Percentiles rank a stretch among this genome's conserved stretches.
Evolutionary conservation across 2,888 invertebrate genomes (phyloP).

Genomic region (Psylliodes chrysocephalus): DNA sequence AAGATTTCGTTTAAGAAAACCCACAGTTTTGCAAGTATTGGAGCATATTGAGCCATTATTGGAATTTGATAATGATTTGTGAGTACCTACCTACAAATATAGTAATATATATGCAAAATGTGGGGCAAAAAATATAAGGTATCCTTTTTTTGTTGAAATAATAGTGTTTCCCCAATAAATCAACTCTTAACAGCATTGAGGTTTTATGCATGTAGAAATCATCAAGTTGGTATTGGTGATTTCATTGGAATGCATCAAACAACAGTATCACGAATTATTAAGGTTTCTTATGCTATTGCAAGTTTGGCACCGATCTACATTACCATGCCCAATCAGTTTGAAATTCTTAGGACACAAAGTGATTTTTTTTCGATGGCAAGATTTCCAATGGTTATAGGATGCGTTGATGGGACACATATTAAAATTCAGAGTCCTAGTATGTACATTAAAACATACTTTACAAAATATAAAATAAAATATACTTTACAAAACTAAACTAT

Average conservation of each 20-base stretch:
- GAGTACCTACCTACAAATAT: too few species aligned
- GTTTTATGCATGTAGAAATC: constrained; percentile 17
- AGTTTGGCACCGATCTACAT: neutral
- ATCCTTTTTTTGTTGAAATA: constrained; percentile 13
- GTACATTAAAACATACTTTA: neutral
- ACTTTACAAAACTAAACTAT: too few species aligned
- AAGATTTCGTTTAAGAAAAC: constrained; percentile 22
- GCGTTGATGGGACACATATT: constrained; percentile 17
- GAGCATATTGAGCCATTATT: constrained; percentile 6
- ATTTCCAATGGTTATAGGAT: constrained; percentile 11
- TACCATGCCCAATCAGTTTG: neutral
- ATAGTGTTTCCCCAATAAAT: constrained; percentile 23
- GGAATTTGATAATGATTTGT: constrained; percentile 17
- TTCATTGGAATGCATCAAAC: constrained; percentile 7
- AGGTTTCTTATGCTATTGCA: constrained; percentile 15
- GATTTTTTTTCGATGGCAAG: constrained; percentile 8
- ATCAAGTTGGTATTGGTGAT: constrained; percentile 13
- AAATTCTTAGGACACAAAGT: neutral
- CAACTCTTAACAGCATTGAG: constrained; percentile 23
- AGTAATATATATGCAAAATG: too few species aligned
- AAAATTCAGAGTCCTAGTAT: constrained; percentile 9
- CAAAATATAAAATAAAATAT: too few species aligned
- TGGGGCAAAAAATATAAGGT: neutral
- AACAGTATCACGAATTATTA: constrained; percentile 24
- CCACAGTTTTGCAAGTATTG: constrained; percentile 5